Evolutionary conservation across 2,113 vertebrate species (phyloP).

Genomic region (Lophius piscatorius): DNA sequence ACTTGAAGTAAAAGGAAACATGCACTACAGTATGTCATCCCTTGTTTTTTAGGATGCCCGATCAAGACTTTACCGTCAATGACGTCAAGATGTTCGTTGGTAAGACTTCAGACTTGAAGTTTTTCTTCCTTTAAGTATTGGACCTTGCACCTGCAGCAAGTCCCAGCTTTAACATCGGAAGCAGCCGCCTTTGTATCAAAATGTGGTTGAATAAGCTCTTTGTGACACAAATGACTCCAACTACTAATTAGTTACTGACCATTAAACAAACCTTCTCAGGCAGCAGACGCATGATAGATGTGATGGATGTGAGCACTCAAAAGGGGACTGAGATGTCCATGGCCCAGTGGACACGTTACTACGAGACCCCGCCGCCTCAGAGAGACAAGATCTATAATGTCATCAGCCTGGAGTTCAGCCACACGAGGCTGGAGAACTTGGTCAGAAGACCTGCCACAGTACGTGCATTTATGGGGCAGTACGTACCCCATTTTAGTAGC

Average conservation of each 20-base stretch:
- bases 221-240: not conserved
- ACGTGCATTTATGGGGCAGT: conserved; percentile 1
- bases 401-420: conserved; percentile 97
- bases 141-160: too few relatives aligned
- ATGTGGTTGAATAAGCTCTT: not conserved
- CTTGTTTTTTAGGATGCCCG: conserved; percentile 88
- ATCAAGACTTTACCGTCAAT: conserved; percentile 92
- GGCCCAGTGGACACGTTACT: conserved; percentile 98
- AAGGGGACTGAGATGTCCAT: conserved; percentile 99
- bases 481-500: too few relatives aligned
- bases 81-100: conserved; percentile 96
- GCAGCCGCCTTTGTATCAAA: not conserved
- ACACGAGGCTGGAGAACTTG: conserved; percentile 94
- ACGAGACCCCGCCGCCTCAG: conserved; percentile 89
- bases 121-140: not conserved
- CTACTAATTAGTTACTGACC: not conserved
- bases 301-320: conserved; percentile 98
- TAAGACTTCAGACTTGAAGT: conserved; percentile 69
- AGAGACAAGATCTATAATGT: conserved; percentile 97
- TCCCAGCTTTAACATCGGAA: not conserved
- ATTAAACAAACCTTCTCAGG: conserved; percentile 77
- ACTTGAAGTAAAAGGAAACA: too few relatives aligned
- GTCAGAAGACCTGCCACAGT: conserved; percentile 85
- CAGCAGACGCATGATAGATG: conserved; percentile 94
- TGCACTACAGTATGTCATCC: too few relatives aligned